Base-by-base conservation (phyloP, 1,140 invertebrate genomes). In the Globodera rostochiensis region DNA sequence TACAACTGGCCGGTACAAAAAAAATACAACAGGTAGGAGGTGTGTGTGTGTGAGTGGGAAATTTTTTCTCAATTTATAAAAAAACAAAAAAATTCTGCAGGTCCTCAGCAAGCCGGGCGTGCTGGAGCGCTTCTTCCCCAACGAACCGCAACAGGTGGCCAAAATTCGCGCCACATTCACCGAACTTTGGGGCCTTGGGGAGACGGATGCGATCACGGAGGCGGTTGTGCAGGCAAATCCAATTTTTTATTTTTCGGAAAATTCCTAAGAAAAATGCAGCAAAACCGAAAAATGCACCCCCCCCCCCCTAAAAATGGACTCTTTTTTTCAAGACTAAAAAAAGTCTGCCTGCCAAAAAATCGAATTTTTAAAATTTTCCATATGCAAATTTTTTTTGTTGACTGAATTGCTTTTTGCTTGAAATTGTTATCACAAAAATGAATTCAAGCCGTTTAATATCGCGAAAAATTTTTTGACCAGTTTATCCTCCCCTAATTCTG, bases 111-210 rank as follows among this genome's bases (percentile, higher is more conserved):
- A 91, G 74, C 93, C 93, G 8, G 93, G 93, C 11, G 91, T 92
- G 9, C 86, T 98, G 21, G 94, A 95, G 88, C 92, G 91, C 83
- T 96, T 94, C 91, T 86, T 91, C 7, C 73, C 80, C 7, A 76
- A 77, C 19, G 83, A 85, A 5, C 53, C 92, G 0, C 90, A 92
- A 13, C 91, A 92, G 67, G 91, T 92, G 3, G 84, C 87, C 11
- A 90, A 91, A 74, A 92, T 98, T 0, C 91, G 93, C 84, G 92
- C 94, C 80, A 93, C 97, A 60, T 98, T 98, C 91, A 94, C 95
- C 3, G 94, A 94, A 1, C 92, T 97, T 0, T 98, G 96, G 91
- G 93, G 94, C 13, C 90, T 98, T 9, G 96, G 98, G 90, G 36
- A 74, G 45, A 64, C 83, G 5, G 84, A 86, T 77, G 80, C 81